These are phyloP conservation scores for Xylota sylvarum DNA, from an alignment of 2,888 invertebrate species.

Conservation along the genomic window DNA sequence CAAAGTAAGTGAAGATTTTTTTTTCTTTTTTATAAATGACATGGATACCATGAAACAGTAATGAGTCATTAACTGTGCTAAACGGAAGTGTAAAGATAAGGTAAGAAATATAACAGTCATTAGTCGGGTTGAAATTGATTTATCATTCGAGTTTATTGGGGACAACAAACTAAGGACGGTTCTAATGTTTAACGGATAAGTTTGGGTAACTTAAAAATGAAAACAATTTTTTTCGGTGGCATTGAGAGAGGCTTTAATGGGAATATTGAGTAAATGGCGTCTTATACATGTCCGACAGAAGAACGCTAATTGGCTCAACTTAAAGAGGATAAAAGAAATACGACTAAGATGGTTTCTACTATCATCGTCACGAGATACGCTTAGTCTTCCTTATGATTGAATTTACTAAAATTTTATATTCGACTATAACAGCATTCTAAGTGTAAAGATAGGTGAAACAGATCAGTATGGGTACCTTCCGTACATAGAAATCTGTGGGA, in stretches of 20 bases:
- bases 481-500: too few relatives aligned
- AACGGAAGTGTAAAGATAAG: constrained; percentile 35
- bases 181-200: not conserved
- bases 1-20: constrained; percentile 39
- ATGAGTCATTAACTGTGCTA: constrained; percentile 47
- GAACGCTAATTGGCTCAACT: too few relatives aligned
- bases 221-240: not conserved
- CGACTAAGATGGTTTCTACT: too few relatives aligned
- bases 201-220: not conserved
- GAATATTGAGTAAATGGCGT: not conserved
- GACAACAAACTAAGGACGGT: not conserved
- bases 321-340: too few relatives aligned
- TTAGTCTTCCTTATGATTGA: too few relatives aligned
- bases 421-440: too few relatives aligned
- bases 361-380: too few relatives aligned
- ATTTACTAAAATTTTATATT: too few relatives aligned
- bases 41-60: constrained; percentile 35
- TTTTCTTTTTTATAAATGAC: constrained; percentile 28
- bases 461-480: too few relatives aligned
- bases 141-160: constrained; percentile 22
- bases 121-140: constrained; percentile 36
- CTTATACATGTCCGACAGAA: too few relatives aligned
- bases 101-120: constrained; percentile 45
- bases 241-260: not conserved
- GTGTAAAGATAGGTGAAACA: too few relatives aligned